These are phyloP conservation scores for Syrrhaptes paradoxus DNA, from an alignment of 2,113 vertebrate species.

Conservation along the genomic window DNA sequence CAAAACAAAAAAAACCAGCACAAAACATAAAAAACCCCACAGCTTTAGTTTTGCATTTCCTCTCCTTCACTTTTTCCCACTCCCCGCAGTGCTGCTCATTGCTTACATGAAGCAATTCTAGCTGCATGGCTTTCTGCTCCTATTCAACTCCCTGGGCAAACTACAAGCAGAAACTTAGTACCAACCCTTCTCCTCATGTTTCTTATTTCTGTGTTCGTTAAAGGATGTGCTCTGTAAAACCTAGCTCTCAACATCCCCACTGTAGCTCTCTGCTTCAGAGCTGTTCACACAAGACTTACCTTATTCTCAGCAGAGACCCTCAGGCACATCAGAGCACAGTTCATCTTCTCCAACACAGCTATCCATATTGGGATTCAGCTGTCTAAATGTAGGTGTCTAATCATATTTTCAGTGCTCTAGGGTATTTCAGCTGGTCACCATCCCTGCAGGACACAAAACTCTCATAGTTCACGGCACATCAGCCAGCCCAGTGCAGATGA, in stretches of 20 bases:
- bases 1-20: background rate
- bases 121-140: background rate
- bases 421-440: too few species aligned
- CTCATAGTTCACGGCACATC: background rate
- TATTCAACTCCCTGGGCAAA: background rate
- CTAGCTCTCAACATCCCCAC: background rate
- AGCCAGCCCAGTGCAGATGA: background rate
- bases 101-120: background rate
- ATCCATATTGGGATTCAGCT: background rate
- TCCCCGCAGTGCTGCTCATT: background rate
- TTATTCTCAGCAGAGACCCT: background rate
- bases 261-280: background rate
- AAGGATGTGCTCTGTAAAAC: background rate
- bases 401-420: background rate
- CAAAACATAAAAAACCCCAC: rapidly evolving
- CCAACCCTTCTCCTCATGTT: background rate
- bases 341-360: background rate
- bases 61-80: background rate
- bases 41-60: background rate
- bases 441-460: background rate
- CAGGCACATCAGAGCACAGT: background rate
- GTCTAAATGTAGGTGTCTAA: background rate
- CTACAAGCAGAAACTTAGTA: background rate
- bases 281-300: background rate
- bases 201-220: background rate